Conservation (phyloP, 2,888 invertebrate species). For the Blera fallax region DNA sequence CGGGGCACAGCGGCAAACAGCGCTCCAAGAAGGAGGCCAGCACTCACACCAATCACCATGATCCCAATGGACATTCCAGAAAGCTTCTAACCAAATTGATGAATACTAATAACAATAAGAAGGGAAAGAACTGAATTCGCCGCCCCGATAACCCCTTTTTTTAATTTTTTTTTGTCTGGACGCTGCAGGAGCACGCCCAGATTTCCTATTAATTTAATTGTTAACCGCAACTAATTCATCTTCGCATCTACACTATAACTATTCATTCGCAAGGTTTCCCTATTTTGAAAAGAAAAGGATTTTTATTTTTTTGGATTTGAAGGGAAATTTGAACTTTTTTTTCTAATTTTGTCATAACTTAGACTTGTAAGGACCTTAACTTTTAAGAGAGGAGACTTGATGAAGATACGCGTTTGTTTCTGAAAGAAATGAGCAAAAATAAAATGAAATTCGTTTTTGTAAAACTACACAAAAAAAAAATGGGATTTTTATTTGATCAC, state of each 20-base stretch:
- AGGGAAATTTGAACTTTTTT: constrained; percentile 38
- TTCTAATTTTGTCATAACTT: constrained; percentile 30
- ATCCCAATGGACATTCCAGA: constrained; percentile 96
- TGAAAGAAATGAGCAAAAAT: constrained; percentile 64
- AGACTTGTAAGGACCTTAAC: constrained; percentile 31
- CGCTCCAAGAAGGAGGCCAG: constrained; percentile 93
- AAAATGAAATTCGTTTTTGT: constrained; percentile 68
- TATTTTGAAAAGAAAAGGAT: background rate
- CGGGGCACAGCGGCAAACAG: constrained; percentile 94
- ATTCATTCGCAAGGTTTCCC: constrained; percentile 14
- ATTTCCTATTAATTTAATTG: constrained; percentile 30
- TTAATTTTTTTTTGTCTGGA: background rate
- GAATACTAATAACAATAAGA: constrained; percentile 92
- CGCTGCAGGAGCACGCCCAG: constrained; percentile 27
- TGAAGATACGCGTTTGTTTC: constrained; percentile 49
- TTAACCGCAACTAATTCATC: constrained; percentile 28
- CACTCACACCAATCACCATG: constrained; percentile 94
- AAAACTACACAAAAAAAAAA: constrained; percentile 40
- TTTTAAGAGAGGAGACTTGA: constrained; percentile 54
- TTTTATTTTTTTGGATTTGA: background rate
- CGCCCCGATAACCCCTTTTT: too few species aligned
- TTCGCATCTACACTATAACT: constrained; percentile 29
- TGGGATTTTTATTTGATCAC: constrained; percentile 46
- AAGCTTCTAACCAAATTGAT: constrained; percentile 93
- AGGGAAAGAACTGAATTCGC: constrained; percentile 78